Conservation (phyloP, 2,888 invertebrate species). For the Microctonus hyperodae region DNA sequence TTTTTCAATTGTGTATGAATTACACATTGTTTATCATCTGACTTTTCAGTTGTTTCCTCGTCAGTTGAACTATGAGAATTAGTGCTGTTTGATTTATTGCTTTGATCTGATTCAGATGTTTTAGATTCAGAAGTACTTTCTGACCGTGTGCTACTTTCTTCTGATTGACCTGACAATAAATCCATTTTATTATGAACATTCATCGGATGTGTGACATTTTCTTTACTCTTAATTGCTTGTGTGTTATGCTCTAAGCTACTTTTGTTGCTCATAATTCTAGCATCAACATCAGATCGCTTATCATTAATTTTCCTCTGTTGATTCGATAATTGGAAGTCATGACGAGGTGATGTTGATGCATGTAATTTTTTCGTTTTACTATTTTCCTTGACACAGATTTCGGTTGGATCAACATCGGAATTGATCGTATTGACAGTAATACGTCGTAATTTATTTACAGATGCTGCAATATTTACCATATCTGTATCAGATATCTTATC, state of each 20-base stretch:
- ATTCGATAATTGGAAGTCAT: not conserved
- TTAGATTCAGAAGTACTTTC: conserved; percentile 38
- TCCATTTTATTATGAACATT: conserved; percentile 14
- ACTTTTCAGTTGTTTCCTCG: not conserved
- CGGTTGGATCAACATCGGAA: not conserved
- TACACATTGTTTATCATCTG: not conserved
- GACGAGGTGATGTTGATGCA: not conserved
- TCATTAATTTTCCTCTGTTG: not conserved
- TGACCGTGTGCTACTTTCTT: conserved; percentile 37
- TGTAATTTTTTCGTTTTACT: not conserved
- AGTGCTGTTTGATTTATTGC: not conserved
- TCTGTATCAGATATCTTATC: not conserved
- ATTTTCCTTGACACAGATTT: not conserved
- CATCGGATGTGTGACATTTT: not conserved
- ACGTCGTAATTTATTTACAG: too few species aligned
- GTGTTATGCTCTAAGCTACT: not conserved
- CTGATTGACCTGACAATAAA: conserved; percentile 37
- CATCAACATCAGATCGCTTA: not conserved
- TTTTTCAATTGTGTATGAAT: not conserved
- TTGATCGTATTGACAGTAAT: not conserved
- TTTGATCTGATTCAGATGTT: conserved; percentile 38
- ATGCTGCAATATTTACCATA: too few species aligned
- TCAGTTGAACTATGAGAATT: not conserved
- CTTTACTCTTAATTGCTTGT: not conserved
- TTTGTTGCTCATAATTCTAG: too few species aligned